phyloP scores from a whole-genome alignment of 2,113 vertebrate genomes.

The Quiscalus mexicanus region DNA sequence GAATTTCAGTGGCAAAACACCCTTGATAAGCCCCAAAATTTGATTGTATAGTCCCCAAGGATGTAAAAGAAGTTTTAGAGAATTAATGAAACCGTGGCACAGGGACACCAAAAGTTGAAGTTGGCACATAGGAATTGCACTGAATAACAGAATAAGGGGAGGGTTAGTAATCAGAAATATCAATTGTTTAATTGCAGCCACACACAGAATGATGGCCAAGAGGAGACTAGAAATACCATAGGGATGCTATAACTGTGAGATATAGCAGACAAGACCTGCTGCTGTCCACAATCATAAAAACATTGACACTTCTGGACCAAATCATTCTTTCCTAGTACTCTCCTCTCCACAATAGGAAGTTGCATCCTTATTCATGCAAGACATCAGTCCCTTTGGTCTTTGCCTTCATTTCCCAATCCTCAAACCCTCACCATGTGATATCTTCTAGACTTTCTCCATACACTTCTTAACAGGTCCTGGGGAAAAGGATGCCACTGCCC shows the following conservation, averaged over 20 bases:
- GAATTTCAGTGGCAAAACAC: neutral
- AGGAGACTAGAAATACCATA: neutral
- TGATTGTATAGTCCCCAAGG: neutral
- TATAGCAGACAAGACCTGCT: neutral
- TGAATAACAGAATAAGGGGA: neutral
- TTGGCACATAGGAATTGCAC: neutral
- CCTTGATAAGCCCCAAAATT: neutral
- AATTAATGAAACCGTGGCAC: neutral
- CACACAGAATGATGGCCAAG: neutral
- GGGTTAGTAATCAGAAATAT: neutral
- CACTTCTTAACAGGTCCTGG: neutral
- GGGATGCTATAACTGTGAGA: rapidly evolving
- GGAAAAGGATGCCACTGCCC: neutral
- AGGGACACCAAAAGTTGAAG: neutral
- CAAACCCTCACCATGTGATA: neutral
- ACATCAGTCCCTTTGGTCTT: neutral
- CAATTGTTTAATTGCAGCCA: neutral
- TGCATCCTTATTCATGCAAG: neutral
- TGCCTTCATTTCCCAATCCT: neutral
- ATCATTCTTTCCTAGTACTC: neutral
- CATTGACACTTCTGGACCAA: neutral
- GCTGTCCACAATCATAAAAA: neutral
- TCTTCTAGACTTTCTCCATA: neutral
- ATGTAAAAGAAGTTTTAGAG: neutral
- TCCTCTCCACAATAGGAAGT: neutral